Conservation (phyloP, 2,888 invertebrate genomes). For the Callimorpha dominula region DNA sequence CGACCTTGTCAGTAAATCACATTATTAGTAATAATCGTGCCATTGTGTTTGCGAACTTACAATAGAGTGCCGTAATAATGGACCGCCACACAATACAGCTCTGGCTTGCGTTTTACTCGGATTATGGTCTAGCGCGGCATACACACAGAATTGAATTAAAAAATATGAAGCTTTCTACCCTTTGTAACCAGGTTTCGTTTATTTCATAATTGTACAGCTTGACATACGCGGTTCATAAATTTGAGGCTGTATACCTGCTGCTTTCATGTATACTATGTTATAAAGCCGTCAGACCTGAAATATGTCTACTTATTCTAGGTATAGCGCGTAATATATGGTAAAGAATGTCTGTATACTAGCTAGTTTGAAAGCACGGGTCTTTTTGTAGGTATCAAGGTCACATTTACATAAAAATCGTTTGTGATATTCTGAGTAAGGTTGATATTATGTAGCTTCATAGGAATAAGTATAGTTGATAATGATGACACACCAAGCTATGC, state of each 20-base stretch:
- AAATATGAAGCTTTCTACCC: conserved; percentile 28
- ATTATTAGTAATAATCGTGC: conserved; percentile 68
- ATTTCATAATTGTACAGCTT: not conserved
- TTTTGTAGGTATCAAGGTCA: too few species aligned
- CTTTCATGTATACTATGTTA: not conserved
- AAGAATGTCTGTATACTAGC: not conserved
- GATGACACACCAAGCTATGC: too few species aligned
- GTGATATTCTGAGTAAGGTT: not conserved
- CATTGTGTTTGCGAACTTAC: conserved; percentile 58
- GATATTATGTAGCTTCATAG: not conserved
- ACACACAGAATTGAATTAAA: conserved; percentile 47
- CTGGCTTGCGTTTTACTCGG: conserved; percentile 44
- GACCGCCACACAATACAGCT: conserved; percentile 56
- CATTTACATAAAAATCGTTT: too few species aligned
- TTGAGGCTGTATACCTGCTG: not conserved
- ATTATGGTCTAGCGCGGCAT: conserved; percentile 37
- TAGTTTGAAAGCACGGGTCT: not conserved
- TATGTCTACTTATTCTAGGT: not conserved
- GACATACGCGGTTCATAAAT: not conserved
- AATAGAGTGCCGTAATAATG: conserved; percentile 60
- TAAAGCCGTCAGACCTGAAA: not conserved
- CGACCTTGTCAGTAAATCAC: conserved; percentile 51
- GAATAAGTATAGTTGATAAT: not conserved
- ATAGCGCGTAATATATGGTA: too few species aligned
- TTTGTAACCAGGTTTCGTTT: not conserved